Base-by-base conservation (phyloP, 2,797 vertebrate genomes). In the Crypturellus tataupa region DNA sequence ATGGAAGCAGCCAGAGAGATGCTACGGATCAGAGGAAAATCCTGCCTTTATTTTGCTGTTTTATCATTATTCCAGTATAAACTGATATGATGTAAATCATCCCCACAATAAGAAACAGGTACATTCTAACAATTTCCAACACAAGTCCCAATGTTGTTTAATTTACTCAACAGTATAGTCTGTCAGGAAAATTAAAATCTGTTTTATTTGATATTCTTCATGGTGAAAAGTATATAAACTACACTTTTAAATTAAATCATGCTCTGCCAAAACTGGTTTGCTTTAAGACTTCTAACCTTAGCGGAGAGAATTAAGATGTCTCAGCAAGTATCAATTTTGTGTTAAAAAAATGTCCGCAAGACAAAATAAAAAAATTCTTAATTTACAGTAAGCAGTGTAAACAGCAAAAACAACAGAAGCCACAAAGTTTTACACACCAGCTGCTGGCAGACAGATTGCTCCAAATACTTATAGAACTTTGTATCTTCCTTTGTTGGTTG, bases 401-500 rank as follows among this genome's bases (percentile, higher is more conserved):
- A 98, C 95, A 92, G 95, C 90, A 97, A 90, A 95, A 95, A 96
- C 88, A 95, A 97, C 65, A 97, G 93, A 62, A 97, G 94, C 91
- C 96, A 97, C 94, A 76, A 94, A 92, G 86, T 91, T 87, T 95
- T 97, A 97, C 94, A 95, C 90, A 97, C 94, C 95, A 96, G 95
- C 94, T 96, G 77, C 84, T 84, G 86, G 94, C 93, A 96, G 93
- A 95, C 78, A 93, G 73, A 3, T 37, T 89, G 87, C 87, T 95
- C 92, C 92, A 86, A 86, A 82, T 76, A 83, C 97, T 98, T 98
- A 99, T 97, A 99, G 97, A 95, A 99, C 99, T 98, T 99, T 99
- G 98, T 99, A 99, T 93, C 99, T 98, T 97, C 99, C 99, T 98
- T 99, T 99, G 98, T 99, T 99, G 82, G 99, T 99, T n/a, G 99